phyloP scores from a whole-genome alignment of 64 coral and sea anemone species.

The Platygyra sinensis region DNA sequence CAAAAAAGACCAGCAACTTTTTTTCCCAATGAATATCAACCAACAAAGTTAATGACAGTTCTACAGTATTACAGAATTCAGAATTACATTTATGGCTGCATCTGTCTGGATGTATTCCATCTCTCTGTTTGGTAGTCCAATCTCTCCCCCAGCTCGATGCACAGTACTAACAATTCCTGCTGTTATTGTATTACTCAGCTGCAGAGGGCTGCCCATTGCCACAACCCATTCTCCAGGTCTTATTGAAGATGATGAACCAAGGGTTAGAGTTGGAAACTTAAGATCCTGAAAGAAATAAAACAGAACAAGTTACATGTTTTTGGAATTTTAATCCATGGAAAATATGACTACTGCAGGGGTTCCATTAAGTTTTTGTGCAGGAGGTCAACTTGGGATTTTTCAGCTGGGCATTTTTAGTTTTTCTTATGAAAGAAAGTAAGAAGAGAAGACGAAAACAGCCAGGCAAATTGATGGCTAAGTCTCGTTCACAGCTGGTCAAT shows the following conservation, averaged over 20 bases:
- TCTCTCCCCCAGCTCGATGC: constrained; percentile 86
- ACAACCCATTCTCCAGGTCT: constrained; percentile 97
- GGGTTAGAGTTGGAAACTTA: constrained; percentile 86
- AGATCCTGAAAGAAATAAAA: constrained; percentile 34
- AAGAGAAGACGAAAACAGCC: too few relatives aligned
- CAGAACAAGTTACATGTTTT: neutral
- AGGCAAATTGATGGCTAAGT: too few relatives aligned
- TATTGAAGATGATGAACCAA: constrained; percentile 79
- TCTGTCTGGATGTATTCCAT: constrained; percentile 99
- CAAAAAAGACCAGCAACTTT: too few relatives aligned
- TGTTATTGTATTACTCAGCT: constrained; percentile 95
- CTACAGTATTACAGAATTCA: neutral
- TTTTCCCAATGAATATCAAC: neutral
- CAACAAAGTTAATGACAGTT: too few relatives aligned
- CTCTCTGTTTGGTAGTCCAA: constrained; percentile 70
- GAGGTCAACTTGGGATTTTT: too few relatives aligned
- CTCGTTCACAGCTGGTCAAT: too few relatives aligned
- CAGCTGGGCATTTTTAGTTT: too few relatives aligned
- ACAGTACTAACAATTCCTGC: constrained; percentile 97
- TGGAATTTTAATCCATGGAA: neutral
- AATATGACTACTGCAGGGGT: neutral
- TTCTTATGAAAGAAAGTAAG: too few relatives aligned
- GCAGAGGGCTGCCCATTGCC: constrained; percentile 94
- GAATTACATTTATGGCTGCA: constrained; percentile 96
- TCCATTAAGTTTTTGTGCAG: too few relatives aligned